Evolutionary conservation across 2,888 invertebrate species (phyloP).

Genomic region (Noctua pronuba): DNA sequence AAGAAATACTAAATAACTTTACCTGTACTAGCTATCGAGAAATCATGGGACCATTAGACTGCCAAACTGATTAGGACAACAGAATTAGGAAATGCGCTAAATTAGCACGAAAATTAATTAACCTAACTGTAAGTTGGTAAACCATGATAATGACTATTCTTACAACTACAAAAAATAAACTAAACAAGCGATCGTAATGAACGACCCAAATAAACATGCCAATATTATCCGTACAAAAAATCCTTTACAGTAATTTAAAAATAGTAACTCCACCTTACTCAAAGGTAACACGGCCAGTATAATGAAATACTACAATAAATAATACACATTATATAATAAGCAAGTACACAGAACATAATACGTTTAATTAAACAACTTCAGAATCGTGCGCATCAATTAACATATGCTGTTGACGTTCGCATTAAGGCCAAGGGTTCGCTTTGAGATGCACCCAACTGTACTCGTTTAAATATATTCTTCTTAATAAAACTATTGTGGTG

Average conservation of each 20-base stretch:
- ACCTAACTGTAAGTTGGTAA: not conserved
- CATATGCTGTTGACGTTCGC: constrained; percentile 71
- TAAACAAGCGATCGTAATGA: not conserved
- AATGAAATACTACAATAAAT: constrained; percentile 31
- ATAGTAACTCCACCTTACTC: not conserved
- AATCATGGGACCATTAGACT: not conserved
- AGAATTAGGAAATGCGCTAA: not conserved
- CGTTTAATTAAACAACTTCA: constrained; percentile 62
- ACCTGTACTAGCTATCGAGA: not conserved
- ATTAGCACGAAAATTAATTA: not conserved
- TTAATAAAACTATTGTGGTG: constrained; percentile 47
- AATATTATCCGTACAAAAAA: not conserved
- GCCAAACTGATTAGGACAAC: not conserved
- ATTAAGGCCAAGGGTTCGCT: constrained; percentile 80
- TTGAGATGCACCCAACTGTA: constrained; percentile 59
- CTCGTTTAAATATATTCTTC: constrained; percentile 48
- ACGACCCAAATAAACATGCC: not conserved
- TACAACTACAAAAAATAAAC: not conserved
- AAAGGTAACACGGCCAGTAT: not conserved
- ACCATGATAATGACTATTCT: not conserved
- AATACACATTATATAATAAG: constrained; percentile 30
- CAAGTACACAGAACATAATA: constrained; percentile 50
- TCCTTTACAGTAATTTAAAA: not conserved
- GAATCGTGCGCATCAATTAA: constrained; percentile 69
- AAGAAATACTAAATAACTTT: not conserved